Evolutionary conservation across 2,888 invertebrate species (phyloP), one percentile per base, ranked within the genome.

Genomic region (Mimachlamys varia): DNA sequence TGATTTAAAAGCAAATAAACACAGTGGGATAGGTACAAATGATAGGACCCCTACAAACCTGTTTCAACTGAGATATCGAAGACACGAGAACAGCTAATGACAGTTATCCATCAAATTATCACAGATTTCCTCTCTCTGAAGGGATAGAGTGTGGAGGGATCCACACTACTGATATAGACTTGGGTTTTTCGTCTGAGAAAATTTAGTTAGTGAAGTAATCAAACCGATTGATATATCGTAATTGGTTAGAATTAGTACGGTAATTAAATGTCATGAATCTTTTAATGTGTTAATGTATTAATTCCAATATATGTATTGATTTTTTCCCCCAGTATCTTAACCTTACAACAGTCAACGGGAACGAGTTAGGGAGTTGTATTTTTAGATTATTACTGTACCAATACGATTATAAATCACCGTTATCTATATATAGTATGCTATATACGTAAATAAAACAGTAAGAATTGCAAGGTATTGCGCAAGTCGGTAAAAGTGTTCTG

Each of bases 61-160:
- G 13, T 76, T 76, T 76, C 76, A 76, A 13, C 33, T 76, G 33
- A 76, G 76, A 19, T 76, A 33, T 27, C 76, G 76, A 33, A 33
- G 27, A 76, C 22, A 76, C 27, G 33, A 15, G 33, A 76, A 76
- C 27, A 19, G 76, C 76, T 76, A 76, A 76, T 33, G 76, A 27
- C 76, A 76, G 76, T 33, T 76, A 76, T 76, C 76, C 76, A 76
- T 76, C 76, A 76, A 33, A 33, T 76, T 76, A 76, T 76, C 76
- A 44, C 44, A 76, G 76, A 76, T 76, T 76, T 76, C 76, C 15
- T 13, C 27, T 12, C 12, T 3, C 76, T 27, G 76, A 13, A 33
- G 1, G 12, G 33, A 76, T 76, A 58, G 22, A 10, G 27, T 10
- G 33, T 22, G 27, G 7, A 76, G 76, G 76, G 12, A 76, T 33